Evolutionary conservation across 2,113 vertebrate species (phyloP).

Genomic region (Dinomys branickii): DNA sequence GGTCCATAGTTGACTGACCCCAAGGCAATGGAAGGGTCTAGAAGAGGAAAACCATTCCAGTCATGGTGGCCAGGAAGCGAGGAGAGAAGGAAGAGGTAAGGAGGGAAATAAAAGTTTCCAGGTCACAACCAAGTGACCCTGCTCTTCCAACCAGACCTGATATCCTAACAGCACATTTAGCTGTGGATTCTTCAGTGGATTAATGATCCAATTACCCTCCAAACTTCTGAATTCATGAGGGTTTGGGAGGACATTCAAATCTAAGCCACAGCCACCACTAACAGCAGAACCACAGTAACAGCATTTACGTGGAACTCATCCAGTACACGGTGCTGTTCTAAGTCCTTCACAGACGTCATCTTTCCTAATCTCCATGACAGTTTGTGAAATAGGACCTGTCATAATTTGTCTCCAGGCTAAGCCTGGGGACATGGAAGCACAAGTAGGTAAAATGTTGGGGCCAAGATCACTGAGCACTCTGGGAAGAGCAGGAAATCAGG

Average conservation of each 20-base stretch:
- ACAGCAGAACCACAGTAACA: background rate
- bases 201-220: background rate
- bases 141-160: background rate
- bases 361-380: background rate
- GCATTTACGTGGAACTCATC: background rate
- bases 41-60: background rate
- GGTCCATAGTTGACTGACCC: background rate
- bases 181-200: background rate
- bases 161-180: background rate
- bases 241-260: background rate
- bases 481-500: background rate
- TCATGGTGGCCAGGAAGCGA: background rate
- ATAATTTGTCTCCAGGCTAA: background rate
- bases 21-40: background rate
- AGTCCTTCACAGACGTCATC: background rate
- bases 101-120: background rate
- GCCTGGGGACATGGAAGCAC: background rate
- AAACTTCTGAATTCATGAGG: background rate
- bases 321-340: background rate
- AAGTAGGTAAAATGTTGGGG: background rate
- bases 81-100: background rate
- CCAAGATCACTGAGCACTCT: background rate
- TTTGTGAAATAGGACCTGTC: background rate
- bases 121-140: background rate
- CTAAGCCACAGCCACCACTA: background rate